Conservation (phyloP, 2,888 invertebrate genomes). For the Molorchus minor region DNA sequence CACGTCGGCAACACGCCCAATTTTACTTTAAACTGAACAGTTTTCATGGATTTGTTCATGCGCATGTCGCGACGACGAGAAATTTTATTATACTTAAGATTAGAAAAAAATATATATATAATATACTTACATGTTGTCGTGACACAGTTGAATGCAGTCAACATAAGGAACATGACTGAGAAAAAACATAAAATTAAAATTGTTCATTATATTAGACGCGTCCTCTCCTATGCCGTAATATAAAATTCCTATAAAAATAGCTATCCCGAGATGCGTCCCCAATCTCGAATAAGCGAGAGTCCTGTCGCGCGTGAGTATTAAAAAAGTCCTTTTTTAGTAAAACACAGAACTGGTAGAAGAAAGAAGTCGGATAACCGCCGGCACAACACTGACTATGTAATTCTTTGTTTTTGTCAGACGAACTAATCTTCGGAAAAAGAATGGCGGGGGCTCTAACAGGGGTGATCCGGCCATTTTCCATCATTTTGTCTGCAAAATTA, state of each 20-base stretch:
- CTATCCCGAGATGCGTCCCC: conserved; percentile 81
- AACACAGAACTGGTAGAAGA: conserved; percentile 67
- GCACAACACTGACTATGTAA: conserved; percentile 44
- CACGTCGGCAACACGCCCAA: no score
- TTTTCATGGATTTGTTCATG: no score
- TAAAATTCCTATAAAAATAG: conserved; percentile 81
- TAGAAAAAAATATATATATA: no score
- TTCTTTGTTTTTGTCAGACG: conserved; percentile 23
- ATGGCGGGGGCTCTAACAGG: conserved; percentile 64
- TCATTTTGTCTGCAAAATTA: conserved; percentile 63
- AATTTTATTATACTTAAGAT: no score
- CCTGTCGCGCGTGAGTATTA: conserved; percentile 75
- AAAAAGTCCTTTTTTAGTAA: conserved; percentile 71
- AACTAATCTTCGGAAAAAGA: conserved; percentile 43
- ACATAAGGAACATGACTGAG: conserved; percentile 93
- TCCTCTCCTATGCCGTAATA: conserved; percentile 90
- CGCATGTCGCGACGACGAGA: no score
- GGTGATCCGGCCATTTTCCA: conserved; percentile 65
- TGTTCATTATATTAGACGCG: conserved; percentile 82
- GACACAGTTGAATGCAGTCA: conserved; percentile 91
- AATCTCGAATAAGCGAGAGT: conserved; percentile 81
- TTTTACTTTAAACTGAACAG: no score
- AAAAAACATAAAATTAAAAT: no score
- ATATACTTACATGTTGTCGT: conserved; percentile 85
- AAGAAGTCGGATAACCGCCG: conserved; percentile 67